Evolutionary conservation across 2,888 invertebrate genomes (phyloP).

Genomic region (Parnassius glacialis): DNA sequence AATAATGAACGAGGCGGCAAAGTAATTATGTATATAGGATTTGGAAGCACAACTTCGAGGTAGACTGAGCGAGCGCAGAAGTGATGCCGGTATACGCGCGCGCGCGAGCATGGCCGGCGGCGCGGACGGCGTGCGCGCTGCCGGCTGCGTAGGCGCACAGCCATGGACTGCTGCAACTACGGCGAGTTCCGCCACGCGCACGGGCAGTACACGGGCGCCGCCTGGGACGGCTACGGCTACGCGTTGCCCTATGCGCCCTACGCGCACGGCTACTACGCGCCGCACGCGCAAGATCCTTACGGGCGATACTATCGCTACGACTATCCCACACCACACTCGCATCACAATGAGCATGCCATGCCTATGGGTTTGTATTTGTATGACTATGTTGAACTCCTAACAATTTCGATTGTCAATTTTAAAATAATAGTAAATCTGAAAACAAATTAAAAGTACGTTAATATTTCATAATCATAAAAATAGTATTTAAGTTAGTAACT

Average conservation of each 20-base stretch:
- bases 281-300: conserved; percentile 64
- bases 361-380: conserved; percentile 63
- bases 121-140: conserved; percentile 52
- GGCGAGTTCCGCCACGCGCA: conserved; percentile 68
- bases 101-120: conserved; percentile 51
- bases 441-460: background rate
- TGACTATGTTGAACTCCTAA: background rate
- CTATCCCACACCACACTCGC: conserved; percentile 65
- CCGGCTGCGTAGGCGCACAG: conserved; percentile 56
- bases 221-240: conserved; percentile 63
- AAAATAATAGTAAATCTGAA: background rate
- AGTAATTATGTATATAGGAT: conserved; percentile 6
- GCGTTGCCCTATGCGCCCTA: conserved; percentile 48
- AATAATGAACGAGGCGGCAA: conserved; percentile 4
- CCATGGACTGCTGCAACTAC: conserved; percentile 79
- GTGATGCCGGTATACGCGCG: conserved; percentile 54
- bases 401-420: background rate
- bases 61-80: conserved; percentile 36
- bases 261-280: conserved; percentile 67
- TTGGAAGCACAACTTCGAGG: conserved; percentile 5
- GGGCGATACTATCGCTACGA: conserved; percentile 73
- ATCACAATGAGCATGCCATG: conserved; percentile 68
- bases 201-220: conserved; percentile 52
- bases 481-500: background rate
- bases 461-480: background rate